These are phyloP conservation scores for Zophobas atratus DNA, from an alignment of 1,140 invertebrate species.

Conservation along the genomic window DNA sequence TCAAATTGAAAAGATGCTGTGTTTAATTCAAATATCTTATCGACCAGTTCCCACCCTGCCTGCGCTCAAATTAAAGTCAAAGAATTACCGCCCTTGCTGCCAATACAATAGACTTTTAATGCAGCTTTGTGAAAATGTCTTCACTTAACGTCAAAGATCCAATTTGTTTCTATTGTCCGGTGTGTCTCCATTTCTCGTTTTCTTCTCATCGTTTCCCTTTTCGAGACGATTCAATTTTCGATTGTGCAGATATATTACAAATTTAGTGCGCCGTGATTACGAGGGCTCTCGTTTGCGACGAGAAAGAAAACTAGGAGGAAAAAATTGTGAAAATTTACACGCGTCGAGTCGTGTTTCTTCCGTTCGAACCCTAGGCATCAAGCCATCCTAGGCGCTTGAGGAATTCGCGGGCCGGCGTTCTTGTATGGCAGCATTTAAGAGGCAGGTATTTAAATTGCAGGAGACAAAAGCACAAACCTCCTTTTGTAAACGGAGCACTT, in stretches of 20 bases:
- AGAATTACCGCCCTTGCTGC: background rate
- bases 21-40: too few species aligned
- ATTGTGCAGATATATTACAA: background rate
- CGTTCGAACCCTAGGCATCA: too few species aligned
- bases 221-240: background rate
- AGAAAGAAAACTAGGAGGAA: too few species aligned
- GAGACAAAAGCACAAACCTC: background rate
- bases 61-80: background rate
- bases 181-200: background rate
- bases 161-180: background rate
- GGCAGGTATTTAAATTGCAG: background rate
- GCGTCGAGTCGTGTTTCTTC: too few species aligned
- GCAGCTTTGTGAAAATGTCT: background rate
- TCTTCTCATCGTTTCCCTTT: background rate
- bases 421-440: background rate
- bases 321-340: too few species aligned
- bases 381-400: background rate
- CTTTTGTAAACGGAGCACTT: too few species aligned
- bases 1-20: too few species aligned
- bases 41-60: too few species aligned
- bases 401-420: background rate
- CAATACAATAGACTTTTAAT: background rate
- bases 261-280: background rate
- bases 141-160: background rate
- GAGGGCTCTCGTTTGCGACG: too few species aligned